phyloP scores from a whole-genome alignment of 2,797 vertebrate genomes.

The Clangula hyemalis region DNA sequence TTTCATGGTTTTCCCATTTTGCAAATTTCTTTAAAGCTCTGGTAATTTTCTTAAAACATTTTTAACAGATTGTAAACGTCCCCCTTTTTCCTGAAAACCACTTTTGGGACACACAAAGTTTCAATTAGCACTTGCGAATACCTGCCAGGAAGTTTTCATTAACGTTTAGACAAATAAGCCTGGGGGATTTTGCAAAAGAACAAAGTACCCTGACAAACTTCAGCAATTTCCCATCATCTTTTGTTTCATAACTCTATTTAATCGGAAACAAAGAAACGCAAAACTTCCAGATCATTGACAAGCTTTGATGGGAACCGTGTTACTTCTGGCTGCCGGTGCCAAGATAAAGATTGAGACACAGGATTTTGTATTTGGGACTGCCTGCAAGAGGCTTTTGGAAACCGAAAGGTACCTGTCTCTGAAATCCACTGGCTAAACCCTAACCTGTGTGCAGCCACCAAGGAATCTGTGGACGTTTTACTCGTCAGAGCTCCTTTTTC shows the following conservation, averaged over 20 bases:
- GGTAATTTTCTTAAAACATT: conserved; percentile 1
- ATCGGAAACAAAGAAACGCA: conserved; percentile 41
- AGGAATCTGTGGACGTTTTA: background rate
- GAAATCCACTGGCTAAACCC: background rate
- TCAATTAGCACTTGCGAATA: conserved; percentile 15
- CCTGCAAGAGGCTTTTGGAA: background rate
- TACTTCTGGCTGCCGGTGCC: background rate
- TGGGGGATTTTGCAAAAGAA: conserved; percentile 42
- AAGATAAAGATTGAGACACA: background rate
- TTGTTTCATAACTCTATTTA: conserved; percentile 52
- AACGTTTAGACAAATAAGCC: background rate
- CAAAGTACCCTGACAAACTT: conserved; percentile 41
- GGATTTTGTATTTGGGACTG: background rate
- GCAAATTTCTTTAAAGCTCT: background rate
- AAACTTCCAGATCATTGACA: conserved; percentile 22
- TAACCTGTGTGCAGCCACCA: background rate
- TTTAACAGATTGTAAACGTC: background rate
- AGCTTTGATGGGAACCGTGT: background rate
- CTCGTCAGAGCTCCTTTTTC: background rate
- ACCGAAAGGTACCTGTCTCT: accelerated
- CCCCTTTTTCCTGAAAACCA: conserved; percentile 35
- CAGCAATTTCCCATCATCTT: conserved; percentile 35
- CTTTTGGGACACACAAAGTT: conserved; percentile 3
- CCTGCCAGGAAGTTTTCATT: conserved; percentile 56
- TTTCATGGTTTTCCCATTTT: background rate